These are phyloP conservation scores for Tylochromis polylepis DNA, from an alignment of 2,113 vertebrate genomes.

Conservation along the genomic window DNA sequence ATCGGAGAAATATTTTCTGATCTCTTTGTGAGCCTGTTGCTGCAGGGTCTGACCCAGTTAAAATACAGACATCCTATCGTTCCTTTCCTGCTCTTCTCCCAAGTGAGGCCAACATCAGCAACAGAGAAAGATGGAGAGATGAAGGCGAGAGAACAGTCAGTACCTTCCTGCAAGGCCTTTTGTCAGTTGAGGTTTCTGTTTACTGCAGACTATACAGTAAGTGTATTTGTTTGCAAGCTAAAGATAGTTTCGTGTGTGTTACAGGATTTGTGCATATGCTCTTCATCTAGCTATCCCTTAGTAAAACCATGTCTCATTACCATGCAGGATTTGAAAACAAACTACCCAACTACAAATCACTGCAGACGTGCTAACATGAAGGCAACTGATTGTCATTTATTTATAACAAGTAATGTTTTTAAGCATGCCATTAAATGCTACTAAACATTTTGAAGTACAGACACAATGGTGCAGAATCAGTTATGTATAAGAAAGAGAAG, in stretches of 20 bases:
- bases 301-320: background rate
- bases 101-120: background rate
- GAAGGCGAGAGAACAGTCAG: background rate
- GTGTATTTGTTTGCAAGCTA: background rate
- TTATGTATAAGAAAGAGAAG: background rate
- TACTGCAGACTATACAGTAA: background rate
- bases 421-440: background rate
- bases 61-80: background rate
- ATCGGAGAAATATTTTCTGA: background rate
- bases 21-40: background rate
- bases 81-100: background rate
- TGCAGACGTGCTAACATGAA: background rate
- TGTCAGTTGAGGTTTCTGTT: background rate
- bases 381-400: background rate
- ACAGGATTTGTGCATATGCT: background rate
- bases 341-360: background rate
- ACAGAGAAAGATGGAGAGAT: background rate
- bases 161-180: background rate
- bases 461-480: background rate
- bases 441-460: background rate
- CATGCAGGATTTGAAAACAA: background rate
- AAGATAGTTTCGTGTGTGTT: background rate
- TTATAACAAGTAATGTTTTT: background rate
- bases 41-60: constrained; percentile 47
- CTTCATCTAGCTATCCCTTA: background rate